Conservation (phyloP, 2,113 vertebrate species). For the Himantopus leucocephalus region DNA sequence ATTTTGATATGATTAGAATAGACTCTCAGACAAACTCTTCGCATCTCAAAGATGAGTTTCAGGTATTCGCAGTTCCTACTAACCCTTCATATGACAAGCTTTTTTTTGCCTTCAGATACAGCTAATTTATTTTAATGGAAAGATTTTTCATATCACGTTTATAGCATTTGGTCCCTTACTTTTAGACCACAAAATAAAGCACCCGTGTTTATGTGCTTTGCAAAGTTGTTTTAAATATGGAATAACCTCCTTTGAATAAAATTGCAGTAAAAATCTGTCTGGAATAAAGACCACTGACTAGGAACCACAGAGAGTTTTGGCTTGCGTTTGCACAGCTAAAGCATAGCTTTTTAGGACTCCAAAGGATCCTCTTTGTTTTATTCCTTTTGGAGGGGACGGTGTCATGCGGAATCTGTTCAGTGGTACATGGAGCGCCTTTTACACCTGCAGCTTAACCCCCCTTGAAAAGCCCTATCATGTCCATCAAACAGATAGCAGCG, state of each 20-base stretch:
- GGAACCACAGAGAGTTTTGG: background rate
- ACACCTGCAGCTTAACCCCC: background rate
- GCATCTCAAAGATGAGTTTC: constrained; percentile 98
- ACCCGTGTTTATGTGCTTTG: background rate
- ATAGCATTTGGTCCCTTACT: background rate
- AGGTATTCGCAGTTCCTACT: constrained; percentile 78
- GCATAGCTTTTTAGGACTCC: background rate
- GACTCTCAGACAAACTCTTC: constrained; percentile 99
- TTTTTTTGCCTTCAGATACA: background rate
- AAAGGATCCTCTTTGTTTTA: background rate
- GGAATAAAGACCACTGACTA: background rate
- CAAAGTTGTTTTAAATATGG: constrained; percentile 12
- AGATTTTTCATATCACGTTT: background rate
- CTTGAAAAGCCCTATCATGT: background rate
- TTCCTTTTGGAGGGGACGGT: background rate
- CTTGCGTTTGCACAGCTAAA: background rate
- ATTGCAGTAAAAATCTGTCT: background rate
- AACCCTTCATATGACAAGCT: background rate
- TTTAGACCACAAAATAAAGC: background rate
- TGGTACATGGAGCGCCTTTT: background rate
- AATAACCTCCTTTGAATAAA: background rate
- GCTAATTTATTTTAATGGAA: constrained; percentile 34
- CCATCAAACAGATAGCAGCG: background rate
- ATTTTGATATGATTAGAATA: constrained; percentile 99
- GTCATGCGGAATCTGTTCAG: background rate